Base-by-base conservation (phyloP, 1,140 invertebrate species). In the Microvelia longipes region DNA sequence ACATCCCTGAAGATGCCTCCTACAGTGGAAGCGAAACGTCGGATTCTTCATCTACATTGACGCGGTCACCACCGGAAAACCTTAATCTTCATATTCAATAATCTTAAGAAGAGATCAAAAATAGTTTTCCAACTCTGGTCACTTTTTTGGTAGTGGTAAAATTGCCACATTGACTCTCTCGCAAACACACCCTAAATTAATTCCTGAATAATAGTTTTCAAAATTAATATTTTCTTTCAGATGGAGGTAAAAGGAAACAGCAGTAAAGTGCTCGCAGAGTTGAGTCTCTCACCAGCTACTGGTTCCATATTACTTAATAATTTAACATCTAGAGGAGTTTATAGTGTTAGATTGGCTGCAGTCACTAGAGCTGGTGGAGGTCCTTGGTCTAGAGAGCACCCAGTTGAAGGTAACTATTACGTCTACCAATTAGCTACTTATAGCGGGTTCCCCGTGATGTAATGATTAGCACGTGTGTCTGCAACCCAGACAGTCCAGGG, bases 261-360 rank as follows among this genome's bases (percentile, higher is more conserved):
- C 61, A 71, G 68, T 72, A 85, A 85, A 73, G 80, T 88, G 13
- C 77, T 89, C 30, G 86, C 86, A 28, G 88, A 90, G 73, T 83
- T 88, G 81, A 85, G 85, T 0, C 80, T 90, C 2, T 90, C 90
- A 77, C 85, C 88, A 2, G 86, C 85, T 2, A 88, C 87, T 0
- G 88, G 84, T 11, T 87, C 87, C 0, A 83, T 90, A 24, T 81
- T 88, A n/a, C 82, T 91, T 1, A 86, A 87, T 73, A 91, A 90
- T 77, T 79, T 93, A 2, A 87, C 85, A 29, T 81, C 83, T 1
- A 87, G 87, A 29, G 83, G 84, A 1, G 79, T 83, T 0, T 93
- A 93, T 75, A 88, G 84, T 27, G 86, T 90, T 1, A 83, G 86
- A 63, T 84, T 92, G 1, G 89, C 87, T 35, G 90, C 88, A 1